Evolutionary conservation across 2,113 vertebrate species (phyloP).

Genomic region (Synodontis membranacea): DNA sequence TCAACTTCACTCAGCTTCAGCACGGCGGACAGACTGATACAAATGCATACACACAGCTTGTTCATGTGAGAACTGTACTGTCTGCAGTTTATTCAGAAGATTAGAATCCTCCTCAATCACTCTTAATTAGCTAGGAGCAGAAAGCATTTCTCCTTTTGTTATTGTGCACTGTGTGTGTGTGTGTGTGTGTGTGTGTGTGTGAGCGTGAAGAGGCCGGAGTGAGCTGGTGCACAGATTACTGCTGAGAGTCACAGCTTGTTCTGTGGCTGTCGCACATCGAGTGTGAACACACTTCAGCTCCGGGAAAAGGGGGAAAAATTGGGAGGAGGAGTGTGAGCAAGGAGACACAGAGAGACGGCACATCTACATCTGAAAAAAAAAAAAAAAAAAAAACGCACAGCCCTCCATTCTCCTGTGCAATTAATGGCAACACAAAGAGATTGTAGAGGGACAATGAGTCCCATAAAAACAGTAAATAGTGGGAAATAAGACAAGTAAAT

Average conservation of each 20-base stretch:
- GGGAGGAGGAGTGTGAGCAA: background rate
- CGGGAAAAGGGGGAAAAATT: slow-evolving; percentile 10
- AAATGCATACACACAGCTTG: background rate
- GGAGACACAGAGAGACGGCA: slow-evolving; percentile 18
- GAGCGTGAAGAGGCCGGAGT: slow-evolving; percentile 21
- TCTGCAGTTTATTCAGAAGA: slow-evolving; percentile 26
- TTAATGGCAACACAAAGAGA: slow-evolving; percentile 53
- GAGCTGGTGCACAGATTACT: slow-evolving; percentile 49
- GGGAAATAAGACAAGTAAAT: slow-evolving; percentile 75
- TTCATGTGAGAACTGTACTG: slow-evolving; percentile 33
- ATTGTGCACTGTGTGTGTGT: slow-evolving; percentile 9
- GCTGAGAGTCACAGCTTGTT: slow-evolving; percentile 55
- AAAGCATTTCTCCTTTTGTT: slow-evolving; percentile 22
- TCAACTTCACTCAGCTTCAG: slow-evolving; percentile 2
- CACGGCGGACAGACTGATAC: background rate
- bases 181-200: slow-evolving; percentile 6
- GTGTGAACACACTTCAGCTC: slow-evolving; percentile 54
- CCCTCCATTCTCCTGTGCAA: slow-evolving; percentile 37
- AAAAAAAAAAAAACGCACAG: slow-evolving; percentile 2
- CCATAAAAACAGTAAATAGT: slow-evolving; percentile 70
- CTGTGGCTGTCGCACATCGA: slow-evolving; percentile 47
- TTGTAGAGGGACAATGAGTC: slow-evolving; percentile 66
- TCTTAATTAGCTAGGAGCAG: slow-evolving; percentile 34
- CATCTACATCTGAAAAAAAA: slow-evolving; percentile 34
- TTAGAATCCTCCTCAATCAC: slow-evolving; percentile 25